Percentiles rank a stretch among this genome's conserved stretches.
Evolutionary conservation across 2,888 invertebrate species (phyloP).

Genomic region (Ectemnius cavifrons): DNA sequence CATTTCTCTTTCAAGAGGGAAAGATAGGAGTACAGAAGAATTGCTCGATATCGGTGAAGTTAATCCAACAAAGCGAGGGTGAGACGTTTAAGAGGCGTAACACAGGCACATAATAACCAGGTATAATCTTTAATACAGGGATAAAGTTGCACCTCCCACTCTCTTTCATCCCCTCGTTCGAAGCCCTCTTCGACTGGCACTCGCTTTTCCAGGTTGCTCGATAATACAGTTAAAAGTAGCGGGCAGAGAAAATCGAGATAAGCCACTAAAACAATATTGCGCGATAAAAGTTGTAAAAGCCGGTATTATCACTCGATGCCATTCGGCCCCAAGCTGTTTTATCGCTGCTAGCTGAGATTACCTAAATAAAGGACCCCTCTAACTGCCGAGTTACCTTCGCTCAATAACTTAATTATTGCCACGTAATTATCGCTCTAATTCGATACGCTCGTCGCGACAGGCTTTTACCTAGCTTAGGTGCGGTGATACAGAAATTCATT

Average conservation of each 20-base stretch:
- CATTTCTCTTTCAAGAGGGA: no score
- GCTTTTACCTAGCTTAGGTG: no score
- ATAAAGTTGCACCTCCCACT: slow-evolving; percentile 2
- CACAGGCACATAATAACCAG: background rate
- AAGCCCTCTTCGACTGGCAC: no score
- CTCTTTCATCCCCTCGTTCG: no score
- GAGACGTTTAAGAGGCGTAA: no score
- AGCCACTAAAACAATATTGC: slow-evolving; percentile 45
- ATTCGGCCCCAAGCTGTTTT: slow-evolving; percentile 19
- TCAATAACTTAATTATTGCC: no score
- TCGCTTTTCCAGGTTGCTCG: background rate
- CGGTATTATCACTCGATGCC: slow-evolving; percentile 33
- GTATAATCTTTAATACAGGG: slow-evolving; percentile 27
- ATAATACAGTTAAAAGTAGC: slow-evolving; percentile 14
- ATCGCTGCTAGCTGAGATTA: slow-evolving; percentile 17
- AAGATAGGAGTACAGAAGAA: background rate
- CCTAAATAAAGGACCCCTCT: background rate
- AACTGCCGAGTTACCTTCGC: no score
- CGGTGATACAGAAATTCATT: no score
- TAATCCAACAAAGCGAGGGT: no score
- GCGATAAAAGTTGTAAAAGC: slow-evolving; percentile 44
- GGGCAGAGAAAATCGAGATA: slow-evolving; percentile 39
- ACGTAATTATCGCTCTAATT: no score
- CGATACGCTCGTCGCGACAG: no score
- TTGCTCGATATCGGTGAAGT: background rate